Conservation (phyloP, 2,888 invertebrate species). For the Crepidodera aurea region DNA sequence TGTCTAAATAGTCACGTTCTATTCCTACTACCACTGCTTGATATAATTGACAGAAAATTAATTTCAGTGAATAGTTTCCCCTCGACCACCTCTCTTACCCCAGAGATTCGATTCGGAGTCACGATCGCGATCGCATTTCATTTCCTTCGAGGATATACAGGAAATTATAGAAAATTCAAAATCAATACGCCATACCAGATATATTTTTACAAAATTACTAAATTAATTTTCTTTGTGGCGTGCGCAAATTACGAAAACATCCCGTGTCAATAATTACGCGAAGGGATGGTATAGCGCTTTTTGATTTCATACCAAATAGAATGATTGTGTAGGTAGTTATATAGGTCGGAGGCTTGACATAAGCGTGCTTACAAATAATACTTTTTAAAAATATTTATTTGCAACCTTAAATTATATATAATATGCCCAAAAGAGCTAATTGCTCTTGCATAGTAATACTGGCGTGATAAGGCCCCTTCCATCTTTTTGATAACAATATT, state of each 20-base stretch:
- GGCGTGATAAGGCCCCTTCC: too few relatives aligned
- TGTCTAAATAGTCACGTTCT: too few relatives aligned
- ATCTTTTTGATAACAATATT: too few relatives aligned
- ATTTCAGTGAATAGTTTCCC: constrained; percentile 30
- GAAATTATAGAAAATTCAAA: constrained; percentile 48
- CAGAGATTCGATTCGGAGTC: constrained; percentile 40
- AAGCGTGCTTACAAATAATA: too few relatives aligned
- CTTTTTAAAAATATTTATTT: too few relatives aligned
- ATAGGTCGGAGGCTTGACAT: constrained; percentile 8
- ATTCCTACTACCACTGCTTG: too few relatives aligned
- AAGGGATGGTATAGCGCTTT: neutral
- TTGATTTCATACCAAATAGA: constrained; percentile 6
- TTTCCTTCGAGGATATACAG: constrained; percentile 49
- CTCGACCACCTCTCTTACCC: constrained; percentile 20
- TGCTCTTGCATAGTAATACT: too few relatives aligned
- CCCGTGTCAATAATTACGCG: constrained; percentile 16
- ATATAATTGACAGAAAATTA: constrained; percentile 28
- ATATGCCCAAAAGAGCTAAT: too few relatives aligned
- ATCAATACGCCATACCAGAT: constrained; percentile 39
- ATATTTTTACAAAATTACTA: constrained; percentile 37
- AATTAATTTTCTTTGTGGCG: constrained; percentile 40
- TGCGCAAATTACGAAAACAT: constrained; percentile 28
- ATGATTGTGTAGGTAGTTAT: neutral
- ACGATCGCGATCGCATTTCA: constrained; percentile 46
- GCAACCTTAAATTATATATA: too few relatives aligned